A percentile compares a stretch with the other conserved stretches of the same genome.
Conservation (phyloP, 2,888 invertebrate genomes). For the Lasioglossum morio region DNA sequence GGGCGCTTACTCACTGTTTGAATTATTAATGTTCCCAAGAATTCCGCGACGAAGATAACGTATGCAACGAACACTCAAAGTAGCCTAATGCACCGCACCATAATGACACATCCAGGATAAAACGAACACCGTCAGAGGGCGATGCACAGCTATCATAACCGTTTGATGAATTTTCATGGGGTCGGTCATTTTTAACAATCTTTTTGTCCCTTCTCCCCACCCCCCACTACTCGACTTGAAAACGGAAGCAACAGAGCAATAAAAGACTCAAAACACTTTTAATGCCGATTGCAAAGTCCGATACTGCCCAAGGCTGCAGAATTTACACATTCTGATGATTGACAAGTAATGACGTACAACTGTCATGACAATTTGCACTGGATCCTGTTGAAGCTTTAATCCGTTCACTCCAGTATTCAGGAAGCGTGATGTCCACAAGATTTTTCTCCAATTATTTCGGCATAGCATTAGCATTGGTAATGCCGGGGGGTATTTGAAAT, state of each 20-base stretch:
- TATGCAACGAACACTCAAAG: not conserved
- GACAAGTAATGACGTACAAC: not conserved
- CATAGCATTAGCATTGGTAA: no score
- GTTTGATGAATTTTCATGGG: not conserved
- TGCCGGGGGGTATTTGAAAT: no score
- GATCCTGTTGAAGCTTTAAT: no score
- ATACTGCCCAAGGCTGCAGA: not conserved
- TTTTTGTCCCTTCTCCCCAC: not conserved
- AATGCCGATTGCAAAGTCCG: not conserved
- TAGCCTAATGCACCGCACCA: not conserved
- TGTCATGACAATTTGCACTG: not conserved
- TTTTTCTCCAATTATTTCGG: no score
- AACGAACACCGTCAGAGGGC: not conserved
- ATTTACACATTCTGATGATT: not conserved
- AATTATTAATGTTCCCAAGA: not conserved
- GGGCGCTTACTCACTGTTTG: not conserved
- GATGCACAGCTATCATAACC: not conserved
- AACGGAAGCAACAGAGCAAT: not conserved
- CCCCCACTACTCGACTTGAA: not conserved
- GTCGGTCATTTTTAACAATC: not conserved
- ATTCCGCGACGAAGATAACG: not conserved
- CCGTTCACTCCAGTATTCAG: no score
- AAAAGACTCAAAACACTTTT: not conserved
- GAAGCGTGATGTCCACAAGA: no score
- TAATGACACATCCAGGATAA: not conserved